Conservation (phyloP, 64 coral and sea anemone genomes). For the Acropora yongei region DNA sequence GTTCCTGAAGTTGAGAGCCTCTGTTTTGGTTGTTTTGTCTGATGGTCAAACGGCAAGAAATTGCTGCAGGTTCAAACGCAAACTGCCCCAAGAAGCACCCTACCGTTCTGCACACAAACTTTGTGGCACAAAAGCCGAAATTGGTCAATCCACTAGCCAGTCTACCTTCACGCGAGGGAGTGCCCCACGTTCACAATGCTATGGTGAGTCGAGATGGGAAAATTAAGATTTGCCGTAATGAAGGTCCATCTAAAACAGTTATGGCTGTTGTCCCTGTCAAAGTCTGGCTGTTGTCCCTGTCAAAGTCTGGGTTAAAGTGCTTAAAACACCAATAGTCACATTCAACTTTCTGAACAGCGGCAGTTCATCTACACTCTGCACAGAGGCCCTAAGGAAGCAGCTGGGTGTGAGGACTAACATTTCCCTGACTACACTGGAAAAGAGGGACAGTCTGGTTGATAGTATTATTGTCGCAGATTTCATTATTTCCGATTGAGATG, state of each 20-base stretch:
- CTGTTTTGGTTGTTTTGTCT: conserved; percentile 21
- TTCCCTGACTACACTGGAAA: conserved; percentile 18
- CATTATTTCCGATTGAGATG: background rate
- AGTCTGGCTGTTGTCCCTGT: background rate
- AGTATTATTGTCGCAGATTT: background rate
- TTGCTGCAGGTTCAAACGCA: background rate
- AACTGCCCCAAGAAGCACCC: conserved; percentile 4
- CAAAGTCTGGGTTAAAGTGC: background rate
- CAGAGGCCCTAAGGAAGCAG: background rate
- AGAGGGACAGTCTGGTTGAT: background rate
- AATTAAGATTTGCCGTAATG: background rate
- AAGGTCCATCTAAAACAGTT: background rate
- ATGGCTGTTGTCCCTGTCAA: background rate
- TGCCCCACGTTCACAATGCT: background rate
- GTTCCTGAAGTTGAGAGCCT: no score
- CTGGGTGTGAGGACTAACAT: background rate
- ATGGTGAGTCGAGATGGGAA: background rate
- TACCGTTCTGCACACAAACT: background rate
- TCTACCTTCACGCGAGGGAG: background rate
- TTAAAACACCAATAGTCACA: background rate
- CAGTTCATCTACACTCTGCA: conserved; percentile 6
- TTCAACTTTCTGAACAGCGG: conserved; percentile 1
- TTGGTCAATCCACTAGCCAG: background rate
- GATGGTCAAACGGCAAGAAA: background rate
- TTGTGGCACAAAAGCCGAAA: background rate